A percentile compares a stretch with the other conserved stretches of the same genome.
Evolutionary conservation across 1,140 invertebrate species (phyloP).

Genomic region (Papilio aristodemus): DNA sequence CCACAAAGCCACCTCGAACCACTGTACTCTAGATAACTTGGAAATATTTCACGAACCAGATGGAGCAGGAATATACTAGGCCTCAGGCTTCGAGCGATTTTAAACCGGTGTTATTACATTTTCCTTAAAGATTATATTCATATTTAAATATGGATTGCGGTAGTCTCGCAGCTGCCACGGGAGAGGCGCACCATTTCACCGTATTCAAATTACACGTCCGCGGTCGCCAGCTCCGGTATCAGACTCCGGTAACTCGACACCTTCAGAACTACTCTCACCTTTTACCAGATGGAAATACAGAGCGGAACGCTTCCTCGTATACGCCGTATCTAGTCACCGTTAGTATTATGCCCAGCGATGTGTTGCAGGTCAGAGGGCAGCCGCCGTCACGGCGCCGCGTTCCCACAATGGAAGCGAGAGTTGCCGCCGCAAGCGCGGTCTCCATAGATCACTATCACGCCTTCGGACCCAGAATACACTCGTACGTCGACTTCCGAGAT

Average conservation of each 20-base stretch:
- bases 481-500: constrained; percentile 50
- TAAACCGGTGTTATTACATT: constrained; percentile 25
- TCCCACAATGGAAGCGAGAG: constrained; percentile 70
- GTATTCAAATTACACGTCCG: constrained; percentile 73
- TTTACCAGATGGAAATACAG: constrained; percentile 70
- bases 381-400: constrained; percentile 57
- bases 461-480: constrained; percentile 44
- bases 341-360: constrained; percentile 53
- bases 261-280: constrained; percentile 67
- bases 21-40: constrained; percentile 51
- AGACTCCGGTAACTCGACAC: constrained; percentile 68
- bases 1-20: constrained; percentile 40
- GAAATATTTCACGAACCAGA: constrained; percentile 47
- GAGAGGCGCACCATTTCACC: constrained; percentile 49
- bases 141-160: constrained; percentile 19
- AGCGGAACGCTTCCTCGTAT: constrained; percentile 74
- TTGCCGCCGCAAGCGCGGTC: constrained; percentile 50
- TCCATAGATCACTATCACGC: constrained; percentile 64
- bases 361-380: constrained; percentile 65
- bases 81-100: neutral
- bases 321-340: constrained; percentile 43
- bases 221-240: constrained; percentile 61
- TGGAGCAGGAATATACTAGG: neutral
- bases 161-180: constrained; percentile 41
- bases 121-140: constrained; percentile 18